Evolutionary conservation across 2,113 vertebrate genomes (phyloP).

Genomic region (Pardalotus punctatus): DNA sequence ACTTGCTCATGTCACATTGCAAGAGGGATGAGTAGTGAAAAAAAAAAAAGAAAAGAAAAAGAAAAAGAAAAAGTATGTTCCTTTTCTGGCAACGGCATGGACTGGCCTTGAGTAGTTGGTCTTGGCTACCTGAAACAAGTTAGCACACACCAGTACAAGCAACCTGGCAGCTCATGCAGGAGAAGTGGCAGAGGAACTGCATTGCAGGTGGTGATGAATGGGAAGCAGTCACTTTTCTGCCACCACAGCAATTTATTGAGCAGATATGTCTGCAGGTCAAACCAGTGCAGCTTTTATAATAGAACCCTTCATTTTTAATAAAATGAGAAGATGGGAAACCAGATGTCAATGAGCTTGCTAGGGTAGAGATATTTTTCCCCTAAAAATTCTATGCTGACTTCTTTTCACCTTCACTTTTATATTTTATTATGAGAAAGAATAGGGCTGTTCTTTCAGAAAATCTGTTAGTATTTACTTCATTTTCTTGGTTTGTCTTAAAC

Average conservation of each 20-base stretch:
- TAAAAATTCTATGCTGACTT: background rate
- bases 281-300: background rate
- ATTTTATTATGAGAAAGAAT: background rate
- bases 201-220: accelerated
- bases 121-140: background rate
- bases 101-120: background rate
- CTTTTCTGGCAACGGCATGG: background rate
- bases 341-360: background rate
- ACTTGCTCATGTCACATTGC: background rate
- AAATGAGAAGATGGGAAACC: background rate
- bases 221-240: background rate
- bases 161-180: background rate
- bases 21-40: background rate
- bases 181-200: background rate
- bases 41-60: background rate
- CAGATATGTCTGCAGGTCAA: background rate
- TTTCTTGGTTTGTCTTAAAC: background rate
- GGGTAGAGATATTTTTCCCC: background rate
- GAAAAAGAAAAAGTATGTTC: background rate
- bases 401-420: background rate
- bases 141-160: background rate
- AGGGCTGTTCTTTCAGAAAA: background rate
- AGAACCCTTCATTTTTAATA: background rate
- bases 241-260: background rate
- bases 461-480: background rate